Conservation (phyloP, 1,140 invertebrate genomes). For the Mactra quadrangularis region DNA sequence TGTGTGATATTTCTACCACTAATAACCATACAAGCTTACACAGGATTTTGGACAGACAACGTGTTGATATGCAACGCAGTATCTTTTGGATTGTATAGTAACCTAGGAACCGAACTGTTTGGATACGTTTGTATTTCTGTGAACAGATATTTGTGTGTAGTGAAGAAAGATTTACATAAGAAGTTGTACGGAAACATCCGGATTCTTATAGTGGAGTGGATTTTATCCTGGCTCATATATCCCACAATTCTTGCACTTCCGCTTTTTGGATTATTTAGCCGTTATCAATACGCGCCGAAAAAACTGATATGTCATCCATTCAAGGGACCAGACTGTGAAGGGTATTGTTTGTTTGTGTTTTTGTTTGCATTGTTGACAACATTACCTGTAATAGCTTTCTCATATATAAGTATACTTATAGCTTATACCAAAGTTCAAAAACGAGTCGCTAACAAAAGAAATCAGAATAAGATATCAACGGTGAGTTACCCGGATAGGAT, state of each 20-base stretch:
- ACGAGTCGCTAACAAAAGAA: not conserved
- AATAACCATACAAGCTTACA: conserved; percentile 41
- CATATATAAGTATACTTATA: conserved; percentile 32
- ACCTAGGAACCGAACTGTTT: conserved; percentile 50
- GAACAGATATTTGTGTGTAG: conserved; percentile 52
- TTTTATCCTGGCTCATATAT: conserved; percentile 48
- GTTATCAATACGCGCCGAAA: conserved; percentile 42
- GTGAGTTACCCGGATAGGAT: too few species aligned
- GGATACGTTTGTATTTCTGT: conserved; percentile 52
- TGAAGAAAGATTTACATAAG: conserved; percentile 16
- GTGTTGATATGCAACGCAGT: conserved; percentile 27
- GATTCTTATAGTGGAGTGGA: not conserved
- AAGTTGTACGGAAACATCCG: conserved; percentile 1
- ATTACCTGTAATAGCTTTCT: conserved; percentile 39
- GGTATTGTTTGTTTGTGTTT: conserved; percentile 57
- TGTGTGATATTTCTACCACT: conserved; percentile 48
- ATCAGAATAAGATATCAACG: not conserved
- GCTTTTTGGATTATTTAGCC: conserved; percentile 35
- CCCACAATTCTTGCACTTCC: conserved; percentile 47
- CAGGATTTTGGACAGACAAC: conserved; percentile 34
- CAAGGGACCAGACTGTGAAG: conserved; percentile 22
- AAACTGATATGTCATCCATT: conserved; percentile 61
- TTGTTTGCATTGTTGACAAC: conserved; percentile 39
- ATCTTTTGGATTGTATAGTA: conserved; percentile 46
- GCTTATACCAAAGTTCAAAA: conserved; percentile 23